Evolutionary conservation across 2,113 vertebrate genomes (phyloP), one percentile per base, ranked within the genome.

Genomic region (Astur gentilis): DNA sequence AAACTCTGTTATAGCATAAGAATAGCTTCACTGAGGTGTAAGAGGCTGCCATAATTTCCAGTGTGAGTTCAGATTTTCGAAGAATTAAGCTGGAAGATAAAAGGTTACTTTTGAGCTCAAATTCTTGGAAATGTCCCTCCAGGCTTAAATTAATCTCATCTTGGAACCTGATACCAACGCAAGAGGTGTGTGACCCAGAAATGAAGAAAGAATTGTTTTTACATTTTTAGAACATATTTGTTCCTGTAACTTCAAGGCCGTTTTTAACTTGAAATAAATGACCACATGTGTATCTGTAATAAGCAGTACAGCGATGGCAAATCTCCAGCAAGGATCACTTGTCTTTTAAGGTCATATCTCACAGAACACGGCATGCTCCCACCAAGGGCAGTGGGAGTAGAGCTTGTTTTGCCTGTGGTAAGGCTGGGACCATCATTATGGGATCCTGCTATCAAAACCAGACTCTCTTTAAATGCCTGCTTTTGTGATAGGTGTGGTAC

Each of bases 381-480:
- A 20, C 76, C 13, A 16, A 36, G 61, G 89, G 55, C 50, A n/a
- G 84, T 54, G 87, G 93, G 78, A 95, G 81, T 12, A 0, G 58
- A 38, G 49, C 54, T 40, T 3, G 69, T 58, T 57, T 21, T 79
- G 86, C 70, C 52, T 45, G 27, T 13, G 40, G 9, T 31, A 17
- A 91, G 71, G 44, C 80, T 54, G 73, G 71, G 81, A 50, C 36
- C 71, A 1, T 40, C 25, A 0, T 70, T 83, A 84, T 2, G 64
- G 45, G 86, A 89, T 95, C 96, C 95, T 87, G 45, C 69, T 90
- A 93, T 95, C 96, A 96, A 90, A 97, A 83, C 84, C 97, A 96
- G 93, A 93, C 92, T 93, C 95, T 79, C 58, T 80, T 93, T 22
- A 26, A 70, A 50, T 38, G 81, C 92, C 62, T 77, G 79, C 78